These are phyloP conservation scores for Acleris literana DNA, from an alignment of 2,888 invertebrate genomes.

Conservation along the genomic window DNA sequence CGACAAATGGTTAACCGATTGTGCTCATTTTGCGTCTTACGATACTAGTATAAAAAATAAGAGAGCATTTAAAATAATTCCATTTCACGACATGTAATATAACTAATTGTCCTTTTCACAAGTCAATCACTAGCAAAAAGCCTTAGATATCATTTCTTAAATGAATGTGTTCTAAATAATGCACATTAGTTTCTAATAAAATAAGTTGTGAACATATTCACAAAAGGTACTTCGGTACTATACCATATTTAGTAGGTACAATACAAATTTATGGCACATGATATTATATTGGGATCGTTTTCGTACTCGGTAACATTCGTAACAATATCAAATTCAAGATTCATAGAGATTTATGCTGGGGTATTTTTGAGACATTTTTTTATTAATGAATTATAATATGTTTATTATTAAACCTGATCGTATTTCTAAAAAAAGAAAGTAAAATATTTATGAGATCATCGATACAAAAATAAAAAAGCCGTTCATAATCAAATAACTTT, in stretches of 20 bases:
- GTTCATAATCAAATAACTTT: too few relatives aligned
- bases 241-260: slow-evolving; percentile 23
- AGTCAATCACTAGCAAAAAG: slow-evolving; percentile 27
- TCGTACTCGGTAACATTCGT: slow-evolving; percentile 39
- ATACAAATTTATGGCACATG: slow-evolving; percentile 44
- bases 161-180: slow-evolving; percentile 28
- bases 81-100: slow-evolving; percentile 2
- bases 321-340: slow-evolving; percentile 26
- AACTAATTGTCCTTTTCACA: slow-evolving; percentile 8
- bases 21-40: slow-evolving; percentile 43
- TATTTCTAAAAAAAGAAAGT: too few relatives aligned
- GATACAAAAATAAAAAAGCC: neutral
- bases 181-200: slow-evolving; percentile 28
- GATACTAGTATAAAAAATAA: slow-evolving; percentile 41
- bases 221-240: slow-evolving; percentile 34
- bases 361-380: neutral
- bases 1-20: slow-evolving; percentile 55
- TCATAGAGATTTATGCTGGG: slow-evolving; percentile 9
- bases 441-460: slow-evolving; percentile 4
- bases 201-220: slow-evolving; percentile 33
- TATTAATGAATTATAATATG: too few relatives aligned
- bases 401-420: too few relatives aligned
- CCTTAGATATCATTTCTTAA: slow-evolving; percentile 30
- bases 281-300: slow-evolving; percentile 37
- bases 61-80: slow-evolving; percentile 38